These are phyloP conservation scores for Calonectris borealis DNA, from an alignment of 2,113 vertebrate species.

Conservation along the genomic window DNA sequence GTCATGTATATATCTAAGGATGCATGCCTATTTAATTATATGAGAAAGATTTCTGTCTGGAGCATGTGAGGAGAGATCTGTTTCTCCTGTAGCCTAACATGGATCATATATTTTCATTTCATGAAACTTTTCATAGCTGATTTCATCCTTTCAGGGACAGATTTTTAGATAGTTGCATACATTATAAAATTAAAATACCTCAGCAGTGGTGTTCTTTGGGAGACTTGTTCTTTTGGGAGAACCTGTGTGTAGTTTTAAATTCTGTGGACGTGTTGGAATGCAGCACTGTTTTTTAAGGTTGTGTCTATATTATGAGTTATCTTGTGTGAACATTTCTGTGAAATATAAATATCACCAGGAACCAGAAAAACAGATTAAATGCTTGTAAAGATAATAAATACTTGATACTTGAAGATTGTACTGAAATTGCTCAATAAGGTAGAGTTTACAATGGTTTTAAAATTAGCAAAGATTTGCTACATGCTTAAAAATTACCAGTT, in stretches of 20 bases:
- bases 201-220: background rate
- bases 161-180: background rate
- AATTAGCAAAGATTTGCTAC: background rate
- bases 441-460: background rate
- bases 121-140: background rate
- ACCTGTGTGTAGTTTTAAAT: background rate
- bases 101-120: background rate
- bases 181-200: background rate
- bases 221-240: background rate
- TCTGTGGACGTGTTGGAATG: background rate
- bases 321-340: conserved; percentile 23
- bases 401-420: background rate
- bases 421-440: background rate
- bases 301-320: background rate
- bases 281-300: background rate
- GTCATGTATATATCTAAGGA: background rate
- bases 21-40: background rate
- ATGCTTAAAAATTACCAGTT: background rate
- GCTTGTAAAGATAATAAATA: conserved; percentile 40
- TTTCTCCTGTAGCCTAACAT: background rate
- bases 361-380: conserved; percentile 17
- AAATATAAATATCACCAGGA: conserved; percentile 42
- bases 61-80: background rate
- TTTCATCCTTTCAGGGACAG: background rate
- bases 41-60: background rate